Evolutionary conservation across 2,888 invertebrate genomes (phyloP), one percentile per base, ranked within the genome.

Genomic region (Drosophila siamana): DNA sequence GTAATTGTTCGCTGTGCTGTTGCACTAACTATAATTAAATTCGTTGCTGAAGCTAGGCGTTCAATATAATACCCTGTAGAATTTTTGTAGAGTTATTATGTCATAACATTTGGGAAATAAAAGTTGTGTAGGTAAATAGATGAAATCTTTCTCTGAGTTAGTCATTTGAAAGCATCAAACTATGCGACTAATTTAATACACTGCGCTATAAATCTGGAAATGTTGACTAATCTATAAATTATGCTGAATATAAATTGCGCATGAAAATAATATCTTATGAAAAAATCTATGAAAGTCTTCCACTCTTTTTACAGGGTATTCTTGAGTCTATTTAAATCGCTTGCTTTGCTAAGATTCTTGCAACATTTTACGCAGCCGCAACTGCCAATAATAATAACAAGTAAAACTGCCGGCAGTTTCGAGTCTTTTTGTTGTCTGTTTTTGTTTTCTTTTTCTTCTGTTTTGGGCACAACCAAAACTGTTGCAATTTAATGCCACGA

Each of bases 401-500:
- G 19, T 56, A 63, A 75, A 71, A 67, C 30, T 70, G 44, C 66
- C 60, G 57, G 63, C 44, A 43, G 38, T 54, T 66, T 44, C 15
- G 28, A 26, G 24, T 54, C 22, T 48, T 52, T 55, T 56, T 48
- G 43, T 43, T 24, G 16, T 30, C 24, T 59, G 30, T 33, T 16
- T 24, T 41, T 63, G 33, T 19, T 26, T 28, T 26, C 48, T 11
- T 40, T 24, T 36, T 36, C 38, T 38, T 47, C 55, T 43, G 56
- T 65, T 68, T 65, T 59, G 66, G 70, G 52, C 57, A 62, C 43
- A 75, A 54, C 62, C 61, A 61, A 75, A 80, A 70, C 59, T 80
- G 80, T 74, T 72, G 80, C 78, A 80, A 80, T 78, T 85, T 86
- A 84, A 86, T 70, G 78, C 78, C 72, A 67, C 63, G 19, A 61